These are phyloP conservation scores for Chionoecetes opilio DNA, from an alignment of 1,140 invertebrate genomes.

Conservation along the genomic window DNA sequence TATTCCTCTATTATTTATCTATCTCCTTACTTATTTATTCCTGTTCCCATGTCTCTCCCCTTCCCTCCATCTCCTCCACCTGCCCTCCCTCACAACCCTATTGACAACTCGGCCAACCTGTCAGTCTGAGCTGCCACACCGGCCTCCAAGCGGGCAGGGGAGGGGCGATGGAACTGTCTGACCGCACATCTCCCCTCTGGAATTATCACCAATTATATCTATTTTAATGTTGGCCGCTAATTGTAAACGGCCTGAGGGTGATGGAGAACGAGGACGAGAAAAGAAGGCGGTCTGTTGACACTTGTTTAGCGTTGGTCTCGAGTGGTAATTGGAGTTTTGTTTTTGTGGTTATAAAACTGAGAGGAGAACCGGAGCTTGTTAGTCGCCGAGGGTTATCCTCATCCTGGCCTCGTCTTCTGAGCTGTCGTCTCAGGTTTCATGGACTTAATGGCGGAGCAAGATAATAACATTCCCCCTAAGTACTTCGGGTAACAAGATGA, in stretches of 20 bases:
- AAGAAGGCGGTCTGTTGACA: slow-evolving; percentile 71
- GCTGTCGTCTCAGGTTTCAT: slow-evolving; percentile 36
- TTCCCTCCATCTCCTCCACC: neutral
- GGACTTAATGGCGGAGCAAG: slow-evolving; percentile 14
- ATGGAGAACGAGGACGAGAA: neutral
- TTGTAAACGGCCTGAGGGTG: slow-evolving; percentile 64
- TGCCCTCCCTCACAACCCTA: slow-evolving; percentile 36
- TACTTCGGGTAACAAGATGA: slow-evolving; percentile 46
- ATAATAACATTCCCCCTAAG: slow-evolving; percentile 46
- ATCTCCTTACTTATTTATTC: neutral
- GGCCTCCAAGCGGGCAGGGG: slow-evolving; percentile 51
- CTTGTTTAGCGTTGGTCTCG: slow-evolving; percentile 73
- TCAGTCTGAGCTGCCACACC: slow-evolving; percentile 59
- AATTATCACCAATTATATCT: slow-evolving; percentile 78
- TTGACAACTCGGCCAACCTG: slow-evolving; percentile 66
- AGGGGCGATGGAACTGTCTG: slow-evolving; percentile 69
- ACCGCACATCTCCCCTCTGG: slow-evolving; percentile 55
- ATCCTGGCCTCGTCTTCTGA: neutral
- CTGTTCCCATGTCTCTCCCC: neutral
- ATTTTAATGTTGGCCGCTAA: slow-evolving; percentile 76
- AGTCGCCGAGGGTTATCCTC: slow-evolving; percentile 54
- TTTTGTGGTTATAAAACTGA: slow-evolving; percentile 68
- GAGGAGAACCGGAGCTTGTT: slow-evolving; percentile 64
- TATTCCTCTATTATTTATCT: neutral
- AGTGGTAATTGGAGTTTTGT: slow-evolving; percentile 73